phyloP scores from a whole-genome alignment of 2,113 vertebrate genomes.

The Mionectes macconnelli region DNA sequence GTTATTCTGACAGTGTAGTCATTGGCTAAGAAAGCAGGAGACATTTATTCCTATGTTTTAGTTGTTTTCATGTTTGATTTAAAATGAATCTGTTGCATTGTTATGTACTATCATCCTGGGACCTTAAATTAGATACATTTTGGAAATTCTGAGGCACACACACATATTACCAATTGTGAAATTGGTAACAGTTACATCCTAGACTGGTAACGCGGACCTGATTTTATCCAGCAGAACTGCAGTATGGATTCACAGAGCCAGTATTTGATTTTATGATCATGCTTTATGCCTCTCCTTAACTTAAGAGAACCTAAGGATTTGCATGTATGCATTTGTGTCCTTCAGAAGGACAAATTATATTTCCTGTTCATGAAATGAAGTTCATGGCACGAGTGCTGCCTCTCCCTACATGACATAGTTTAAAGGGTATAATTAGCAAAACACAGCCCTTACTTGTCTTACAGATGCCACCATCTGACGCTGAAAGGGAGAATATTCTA shows the following conservation, averaged over 20 bases:
- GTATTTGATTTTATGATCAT: not conserved
- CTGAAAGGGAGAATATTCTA: not conserved
- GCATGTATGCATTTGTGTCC: not conserved
- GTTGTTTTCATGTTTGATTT: not conserved
- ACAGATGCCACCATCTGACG: not conserved
- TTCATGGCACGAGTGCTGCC: not conserved
- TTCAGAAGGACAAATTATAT: not conserved
- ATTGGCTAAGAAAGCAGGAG: not conserved
- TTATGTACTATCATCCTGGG: not conserved
- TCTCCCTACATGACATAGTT: not conserved
- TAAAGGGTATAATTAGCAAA: constrained; percentile 38
- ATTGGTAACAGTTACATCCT: not conserved
- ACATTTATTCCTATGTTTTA: not conserved
- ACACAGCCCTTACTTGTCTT: not conserved
- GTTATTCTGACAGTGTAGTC: not conserved
- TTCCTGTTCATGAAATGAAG: not conserved
- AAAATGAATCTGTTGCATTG: not conserved
- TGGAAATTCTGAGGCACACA: not conserved
- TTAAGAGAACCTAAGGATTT: not conserved
- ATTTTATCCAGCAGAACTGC: not conserved
- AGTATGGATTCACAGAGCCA: not conserved
- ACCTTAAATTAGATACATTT: not conserved
- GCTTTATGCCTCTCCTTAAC: not conserved
- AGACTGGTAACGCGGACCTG: not conserved
- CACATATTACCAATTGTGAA: not conserved